A percentile compares a stretch with the other conserved stretches of the same genome.
Conservation (phyloP, 2,888 invertebrate genomes). For the Pinctada fucata region DNA sequence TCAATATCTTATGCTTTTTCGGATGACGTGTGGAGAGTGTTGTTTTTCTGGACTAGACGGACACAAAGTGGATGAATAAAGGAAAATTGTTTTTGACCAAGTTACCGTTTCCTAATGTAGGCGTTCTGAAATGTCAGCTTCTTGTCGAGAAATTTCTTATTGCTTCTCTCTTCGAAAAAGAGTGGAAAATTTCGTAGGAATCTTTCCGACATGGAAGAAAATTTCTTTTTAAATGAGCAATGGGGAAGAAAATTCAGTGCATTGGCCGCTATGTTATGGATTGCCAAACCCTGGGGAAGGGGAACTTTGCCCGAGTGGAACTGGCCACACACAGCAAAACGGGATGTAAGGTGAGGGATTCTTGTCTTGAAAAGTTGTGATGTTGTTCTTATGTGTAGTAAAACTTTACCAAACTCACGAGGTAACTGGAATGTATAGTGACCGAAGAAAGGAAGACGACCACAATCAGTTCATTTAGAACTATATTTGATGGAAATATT, state of each 20-base stretch:
- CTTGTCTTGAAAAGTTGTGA: not conserved
- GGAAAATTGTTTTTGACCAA: no score
- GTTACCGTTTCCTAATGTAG: no score
- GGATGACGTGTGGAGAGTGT: not conserved
- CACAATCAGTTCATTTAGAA: no score
- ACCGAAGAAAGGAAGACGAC: no score
- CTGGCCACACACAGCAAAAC: slow-evolving; percentile 85
- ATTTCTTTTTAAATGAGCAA: slow-evolving; percentile 42
- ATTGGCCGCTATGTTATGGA: slow-evolving; percentile 86
- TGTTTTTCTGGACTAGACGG: not conserved
- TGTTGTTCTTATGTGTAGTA: not conserved
- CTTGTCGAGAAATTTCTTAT: not conserved
- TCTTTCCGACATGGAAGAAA: slow-evolving; percentile 30
- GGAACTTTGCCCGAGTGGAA: slow-evolving; percentile 87
- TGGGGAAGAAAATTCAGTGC: slow-evolving; percentile 77
- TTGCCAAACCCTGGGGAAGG: slow-evolving; percentile 85
- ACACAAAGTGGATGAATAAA: no score
- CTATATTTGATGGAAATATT: no score
- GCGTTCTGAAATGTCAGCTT: not conserved
- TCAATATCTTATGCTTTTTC: not conserved
- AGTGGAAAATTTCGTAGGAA: slow-evolving; percentile 11
- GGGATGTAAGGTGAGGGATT: slow-evolving; percentile 82
- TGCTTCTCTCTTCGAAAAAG: slow-evolving; percentile 5
- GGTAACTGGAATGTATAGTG: no score
- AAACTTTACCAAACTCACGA: not conserved